A percentile compares a stretch with the other conserved stretches of the same genome.
These are phyloP conservation scores for Micrasema minimum DNA, from an alignment of 1,140 invertebrate species.

Conservation along the genomic window DNA sequence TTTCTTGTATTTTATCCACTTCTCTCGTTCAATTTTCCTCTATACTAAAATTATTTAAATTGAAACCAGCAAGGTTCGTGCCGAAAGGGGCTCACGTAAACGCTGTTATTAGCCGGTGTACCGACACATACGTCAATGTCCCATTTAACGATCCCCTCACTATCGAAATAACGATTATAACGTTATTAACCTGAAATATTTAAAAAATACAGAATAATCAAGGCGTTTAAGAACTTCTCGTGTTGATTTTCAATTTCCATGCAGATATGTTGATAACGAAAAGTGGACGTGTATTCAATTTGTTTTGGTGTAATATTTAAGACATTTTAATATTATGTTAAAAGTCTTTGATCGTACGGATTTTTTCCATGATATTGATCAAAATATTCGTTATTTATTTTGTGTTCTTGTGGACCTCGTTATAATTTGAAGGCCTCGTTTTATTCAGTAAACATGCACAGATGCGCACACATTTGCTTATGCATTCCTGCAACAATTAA, in stretches of 20 bases:
- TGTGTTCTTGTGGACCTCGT: too few relatives aligned
- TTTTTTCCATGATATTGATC: too few relatives aligned
- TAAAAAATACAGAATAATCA: conserved; percentile 9
- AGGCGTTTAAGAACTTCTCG: conserved; percentile 16
- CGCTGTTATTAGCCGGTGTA: conserved; percentile 29
- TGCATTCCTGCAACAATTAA: too few relatives aligned
- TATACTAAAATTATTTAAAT: conserved; percentile 5
- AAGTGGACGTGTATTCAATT: conserved; percentile 5
- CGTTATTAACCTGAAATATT: conserved; percentile 25
- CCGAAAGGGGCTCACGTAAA: conserved; percentile 7
- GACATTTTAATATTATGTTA: too few relatives aligned
- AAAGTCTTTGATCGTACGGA: too few relatives aligned
- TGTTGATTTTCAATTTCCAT: conserved; percentile 40
- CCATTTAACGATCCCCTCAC: conserved; percentile 30
- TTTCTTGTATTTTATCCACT: too few relatives aligned
- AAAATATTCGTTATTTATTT: too few relatives aligned
- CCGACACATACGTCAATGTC: conserved; percentile 36
- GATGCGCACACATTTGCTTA: too few relatives aligned
- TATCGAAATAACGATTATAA: conserved; percentile 30
- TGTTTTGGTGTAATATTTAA: not conserved
- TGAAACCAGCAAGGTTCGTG: conserved; percentile 6
- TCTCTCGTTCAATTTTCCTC: too few relatives aligned
- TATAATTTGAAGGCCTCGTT: too few relatives aligned
- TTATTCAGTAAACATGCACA: too few relatives aligned
- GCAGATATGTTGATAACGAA: conserved; percentile 29